Base-by-base conservation (phyloP, 53 echinoderm and acorn worm species). In the Stichopus horrens region DNA sequence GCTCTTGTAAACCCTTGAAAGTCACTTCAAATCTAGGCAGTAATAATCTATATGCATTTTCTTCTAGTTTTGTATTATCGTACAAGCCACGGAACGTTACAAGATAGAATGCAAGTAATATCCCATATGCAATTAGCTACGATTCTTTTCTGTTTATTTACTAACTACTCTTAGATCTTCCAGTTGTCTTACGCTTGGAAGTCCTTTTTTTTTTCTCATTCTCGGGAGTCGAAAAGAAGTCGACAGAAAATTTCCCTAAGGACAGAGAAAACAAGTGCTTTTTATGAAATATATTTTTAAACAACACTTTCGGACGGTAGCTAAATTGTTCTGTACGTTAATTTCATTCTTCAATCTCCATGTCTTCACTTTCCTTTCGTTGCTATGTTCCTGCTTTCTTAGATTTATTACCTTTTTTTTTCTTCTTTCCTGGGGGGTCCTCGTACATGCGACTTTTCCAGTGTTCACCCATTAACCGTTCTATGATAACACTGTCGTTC, bases 261-360 rank as follows among this genome's bases (percentile, higher is more conserved):
- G 80, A 80, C 54, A 80, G 57, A 80, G 37, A 60, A 80, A 80
- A 80, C 80, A 80, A 80, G 80, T 80, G 80, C 37, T 37, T 80
- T 80, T 58, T 56, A 80, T 80, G 80, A 80, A 80, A 55, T 80
- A 80, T 80, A 80, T 80, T 80, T 80, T 80, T 54, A 80, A 80
- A 80, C 80, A 80, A 80, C 80, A 80, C 80, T 80, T 80, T 80
- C 53, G 21, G 22, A 80, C 80, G 80, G 19, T 80, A 80, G 57
- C 80, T 80, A 80, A 80, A n/a, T 80, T 80, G 37, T 37, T 37
- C 37, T 37, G 37, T 37, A 37, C 37, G 37, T 37, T 37, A 37
- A 37, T 37, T 37, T 37, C 37, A 37, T 37, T 37, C 37, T 37
- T 37, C 37, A 37, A 37, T 37, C 37, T 37, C 37, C 37, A 37